Evolutionary conservation across 2,113 vertebrate species (phyloP).

Genomic region (Cyprinodon variegatus): DNA sequence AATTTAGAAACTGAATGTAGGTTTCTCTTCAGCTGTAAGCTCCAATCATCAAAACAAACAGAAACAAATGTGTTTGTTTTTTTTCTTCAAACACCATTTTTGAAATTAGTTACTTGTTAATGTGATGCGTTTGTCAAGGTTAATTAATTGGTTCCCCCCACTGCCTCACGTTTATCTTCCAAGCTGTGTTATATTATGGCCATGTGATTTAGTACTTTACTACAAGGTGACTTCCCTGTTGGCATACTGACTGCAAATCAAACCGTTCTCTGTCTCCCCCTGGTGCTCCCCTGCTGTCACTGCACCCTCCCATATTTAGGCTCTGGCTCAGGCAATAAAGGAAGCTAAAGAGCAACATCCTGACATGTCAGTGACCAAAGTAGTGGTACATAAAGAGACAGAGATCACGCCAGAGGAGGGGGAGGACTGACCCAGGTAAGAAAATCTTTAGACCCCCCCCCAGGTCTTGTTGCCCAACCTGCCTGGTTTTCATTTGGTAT

Average conservation of each 20-base stretch:
- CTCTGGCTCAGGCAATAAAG: slow-evolving; percentile 99
- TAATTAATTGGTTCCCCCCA: background rate
- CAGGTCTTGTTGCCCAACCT: slow-evolving; percentile 44
- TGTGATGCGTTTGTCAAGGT: no score
- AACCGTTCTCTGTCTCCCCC: slow-evolving; percentile 89
- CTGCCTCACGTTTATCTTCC: slow-evolving; percentile 1
- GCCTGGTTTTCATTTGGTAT: slow-evolving; percentile 36
- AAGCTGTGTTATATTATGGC: background rate
- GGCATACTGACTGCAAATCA: slow-evolving; percentile 61
- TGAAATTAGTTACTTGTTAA: background rate
- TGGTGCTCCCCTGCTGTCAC: slow-evolving; percentile 76
- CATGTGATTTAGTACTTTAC: slow-evolving; percentile 48
- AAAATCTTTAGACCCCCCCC: slow-evolving; percentile 53
- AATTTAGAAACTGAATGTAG: background rate
- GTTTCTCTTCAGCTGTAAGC: background rate
- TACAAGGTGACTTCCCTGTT: slow-evolving; percentile 60
- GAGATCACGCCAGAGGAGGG: slow-evolving; percentile 96
- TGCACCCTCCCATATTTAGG: slow-evolving; percentile 83
- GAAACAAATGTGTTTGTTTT: background rate
- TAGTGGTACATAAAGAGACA: slow-evolving; percentile 99
- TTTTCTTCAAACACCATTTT: background rate
- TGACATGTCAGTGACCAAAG: slow-evolving; percentile 99
- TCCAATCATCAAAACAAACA: background rate
- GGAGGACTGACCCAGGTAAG: slow-evolving; percentile 99
- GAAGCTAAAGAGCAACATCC: slow-evolving; percentile 99